Base-by-base conservation (phyloP, 35 echinoderm and acorn worm genomes). In the Strongylocentrotus purpuratus region DNA sequence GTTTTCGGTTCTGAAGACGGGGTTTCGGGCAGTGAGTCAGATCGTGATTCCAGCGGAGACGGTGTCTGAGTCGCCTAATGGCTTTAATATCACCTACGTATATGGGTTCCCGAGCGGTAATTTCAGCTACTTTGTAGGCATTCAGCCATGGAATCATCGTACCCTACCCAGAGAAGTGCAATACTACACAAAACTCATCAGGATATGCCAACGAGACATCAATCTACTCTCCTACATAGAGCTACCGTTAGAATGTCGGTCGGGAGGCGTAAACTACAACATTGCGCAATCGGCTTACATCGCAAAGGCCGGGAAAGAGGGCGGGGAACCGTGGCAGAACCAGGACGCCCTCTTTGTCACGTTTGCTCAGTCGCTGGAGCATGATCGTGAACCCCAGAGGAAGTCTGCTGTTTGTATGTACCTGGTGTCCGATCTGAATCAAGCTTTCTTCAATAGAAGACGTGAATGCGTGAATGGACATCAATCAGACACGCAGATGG, bases 401-500 rank as follows among this genome's bases (percentile, higher is more conserved):
- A 95, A 96, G 31, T 97, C 98, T 5, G 98, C 98, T 12, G 94
- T 99, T 8, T 99, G 98, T 61, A 97, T 99, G 95, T 99, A 99
- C 59, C 94, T 97, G 11, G 87, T 99, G 31, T 95, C 94, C 46
- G 14, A n/a, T 45, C 96, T 99, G 35, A 95, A 93, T 55, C 13
- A 96, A 33, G 50, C 94, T 58, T 99, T 97, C 59, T 96, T 95
- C 18, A 32, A 94, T 18, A 88, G 98, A 32, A 95, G 96, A 86
- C 95, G 92, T 5, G 87, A 85, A 15, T 99, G 98, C 94, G 93
- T 95, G 2, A 1, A 7, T 18, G 96, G 87, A 46, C 17, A 46
- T 22, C 92, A 96, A 20, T 60, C 33, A 2, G 46, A 12, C 4
- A 96, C 96, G 7, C 61, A 98, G 2, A 95, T 98, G 20, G 95